Evolutionary conservation across 2,888 invertebrate species (phyloP).

Genomic region (Drosophila lacicola): DNA sequence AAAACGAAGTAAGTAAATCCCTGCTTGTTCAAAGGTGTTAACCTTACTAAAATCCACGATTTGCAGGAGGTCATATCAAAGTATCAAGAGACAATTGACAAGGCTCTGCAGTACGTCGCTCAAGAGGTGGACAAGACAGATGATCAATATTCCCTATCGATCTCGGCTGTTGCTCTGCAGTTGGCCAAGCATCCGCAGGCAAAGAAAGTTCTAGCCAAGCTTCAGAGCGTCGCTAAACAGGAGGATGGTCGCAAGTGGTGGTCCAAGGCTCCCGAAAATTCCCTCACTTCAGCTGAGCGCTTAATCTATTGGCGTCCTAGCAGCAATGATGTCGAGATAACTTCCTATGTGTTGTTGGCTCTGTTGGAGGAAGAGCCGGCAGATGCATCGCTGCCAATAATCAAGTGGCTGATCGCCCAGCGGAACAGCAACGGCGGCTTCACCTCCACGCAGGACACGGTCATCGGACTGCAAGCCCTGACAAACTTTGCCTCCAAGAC

Average conservation of each 20-base stretch:
- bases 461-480: conserved; percentile 90
- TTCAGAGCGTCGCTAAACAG: conserved; percentile 85
- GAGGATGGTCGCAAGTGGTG: conserved; percentile 91
- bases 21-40: not conserved
- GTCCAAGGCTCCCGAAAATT: conserved; percentile 87
- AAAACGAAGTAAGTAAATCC: conserved; percentile 86
- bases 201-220: conserved; percentile 87
- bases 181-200: conserved; percentile 90
- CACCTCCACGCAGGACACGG: conserved; percentile 92
- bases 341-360: conserved; percentile 94
- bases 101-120: conserved; percentile 91
- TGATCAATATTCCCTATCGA: conserved; percentile 91
- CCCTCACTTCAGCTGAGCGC: conserved; percentile 46
- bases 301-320: conserved; percentile 86
- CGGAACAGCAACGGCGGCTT: conserved; percentile 90
- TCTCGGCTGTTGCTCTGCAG: conserved; percentile 91
- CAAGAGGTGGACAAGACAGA: conserved; percentile 88
- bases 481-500: conserved; percentile 88
- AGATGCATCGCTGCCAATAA: conserved; percentile 86
- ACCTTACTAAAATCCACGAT: not conserved
- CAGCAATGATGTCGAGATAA: conserved; percentile 91
- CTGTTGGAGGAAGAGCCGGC: conserved; percentile 84
- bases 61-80: conserved; percentile 72
- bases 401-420: conserved; percentile 90
- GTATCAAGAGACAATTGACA: conserved; percentile 90